Percentiles rank a stretch among this genome's conserved stretches.
These are phyloP conservation scores for Adoxophyes honmai DNA, from an alignment of 1,140 invertebrate species.

Conservation along the genomic window DNA sequence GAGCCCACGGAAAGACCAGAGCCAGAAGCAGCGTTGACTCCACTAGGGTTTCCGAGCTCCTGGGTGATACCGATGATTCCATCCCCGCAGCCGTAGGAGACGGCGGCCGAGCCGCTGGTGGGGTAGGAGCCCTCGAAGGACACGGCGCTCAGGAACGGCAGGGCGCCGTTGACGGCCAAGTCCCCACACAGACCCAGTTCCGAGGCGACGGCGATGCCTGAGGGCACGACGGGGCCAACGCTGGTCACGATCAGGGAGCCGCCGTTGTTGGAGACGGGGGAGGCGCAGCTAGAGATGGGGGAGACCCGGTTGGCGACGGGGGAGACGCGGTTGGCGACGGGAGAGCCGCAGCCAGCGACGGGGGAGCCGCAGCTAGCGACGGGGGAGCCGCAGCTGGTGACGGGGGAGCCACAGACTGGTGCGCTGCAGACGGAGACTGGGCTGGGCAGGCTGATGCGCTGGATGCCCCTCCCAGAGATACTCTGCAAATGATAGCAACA, in stretches of 20 bases:
- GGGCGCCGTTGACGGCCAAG: too few species aligned
- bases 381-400: neutral
- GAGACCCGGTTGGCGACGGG: neutral
- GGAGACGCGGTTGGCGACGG: conserved; percentile 6
- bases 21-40: neutral
- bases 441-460: too few species aligned
- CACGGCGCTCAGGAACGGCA: too few species aligned
- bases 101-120: too few species aligned
- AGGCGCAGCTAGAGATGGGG: neutral
- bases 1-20: neutral
- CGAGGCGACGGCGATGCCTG: conserved; percentile 30
- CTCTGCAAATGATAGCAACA: conserved; percentile 17
- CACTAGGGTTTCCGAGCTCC: neutral
- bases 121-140: too few species aligned
- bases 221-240: too few species aligned
- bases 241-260: conserved; percentile 26
- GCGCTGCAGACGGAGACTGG: neutral
- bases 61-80: neutral
- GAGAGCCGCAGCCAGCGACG: neutral
- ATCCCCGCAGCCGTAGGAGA: neutral
- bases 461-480: neutral
- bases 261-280: conserved; percentile 20
- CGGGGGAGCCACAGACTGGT: neutral
- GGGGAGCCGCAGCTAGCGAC: neutral
- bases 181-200: conserved; percentile 27